Percentiles rank a stretch among this genome's conserved stretches.
Conservation (phyloP, 2,113 vertebrate genomes). For the Datnioides undecimradiatus region DNA sequence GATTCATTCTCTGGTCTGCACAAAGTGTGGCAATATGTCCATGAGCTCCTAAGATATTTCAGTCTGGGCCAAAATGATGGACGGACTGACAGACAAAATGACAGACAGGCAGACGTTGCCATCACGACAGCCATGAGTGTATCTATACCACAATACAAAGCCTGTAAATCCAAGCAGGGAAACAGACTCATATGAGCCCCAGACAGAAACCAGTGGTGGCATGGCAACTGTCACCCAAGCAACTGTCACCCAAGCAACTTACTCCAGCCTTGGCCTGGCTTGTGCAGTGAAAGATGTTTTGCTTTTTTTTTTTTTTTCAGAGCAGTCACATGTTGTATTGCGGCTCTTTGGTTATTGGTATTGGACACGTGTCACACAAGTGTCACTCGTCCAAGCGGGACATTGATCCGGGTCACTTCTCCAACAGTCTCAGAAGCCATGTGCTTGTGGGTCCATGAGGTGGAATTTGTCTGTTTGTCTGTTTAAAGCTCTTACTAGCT, state of each 20-base stretch:
- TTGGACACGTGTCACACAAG: constrained; percentile 56
- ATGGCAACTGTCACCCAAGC: constrained; percentile 61
- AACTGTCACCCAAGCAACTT: constrained; percentile 63
- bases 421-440: constrained; percentile 37
- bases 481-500: constrained; percentile 51
- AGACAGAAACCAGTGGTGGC: constrained; percentile 32
- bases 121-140: neutral
- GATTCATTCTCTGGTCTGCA: too few relatives aligned
- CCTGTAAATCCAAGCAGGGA: neutral
- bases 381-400: constrained; percentile 32
- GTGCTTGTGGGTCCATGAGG: constrained; percentile 42
- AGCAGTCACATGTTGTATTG: constrained; percentile 11
- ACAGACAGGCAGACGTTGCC: neutral
- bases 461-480: constrained; percentile 39
- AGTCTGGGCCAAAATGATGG: neutral
- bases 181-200: neutral
- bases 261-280: neutral
- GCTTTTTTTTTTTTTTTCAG: constrained; percentile 42
- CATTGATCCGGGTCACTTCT: constrained; percentile 64
- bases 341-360: constrained; percentile 19
- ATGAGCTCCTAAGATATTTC: neutral
- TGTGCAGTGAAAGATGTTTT: constrained; percentile 14
- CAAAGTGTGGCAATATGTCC: neutral
- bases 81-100: neutral
- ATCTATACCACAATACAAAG: neutral